Base-by-base conservation (phyloP, 2,797 vertebrate genomes). In the Macropus fuliginosus region DNA sequence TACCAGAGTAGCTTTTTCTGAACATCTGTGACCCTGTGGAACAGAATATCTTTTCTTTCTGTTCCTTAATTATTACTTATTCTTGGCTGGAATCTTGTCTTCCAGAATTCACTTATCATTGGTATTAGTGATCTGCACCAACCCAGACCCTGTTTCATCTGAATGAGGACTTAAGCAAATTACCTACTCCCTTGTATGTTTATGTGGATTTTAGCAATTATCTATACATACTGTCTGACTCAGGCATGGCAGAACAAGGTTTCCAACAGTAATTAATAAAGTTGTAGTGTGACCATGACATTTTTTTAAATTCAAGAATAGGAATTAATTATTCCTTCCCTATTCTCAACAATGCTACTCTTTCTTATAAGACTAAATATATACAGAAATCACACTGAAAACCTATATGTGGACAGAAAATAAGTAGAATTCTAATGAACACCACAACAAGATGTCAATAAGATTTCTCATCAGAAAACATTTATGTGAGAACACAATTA, bases 401-500 rank as follows among this genome's bases (percentile, higher is more conserved):
- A 87, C 74, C 21, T 87, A 50, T 87, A 50, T 27, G 5, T 11
- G 50, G 40, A 50, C 21, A 87, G 9, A 87, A 87, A 87, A 50
- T 87, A 46, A 81, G 16, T 74, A 40, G 21, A 87, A 50, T 50
- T 87, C 74, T 87, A 87, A 87, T 27, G 74, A 66, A 50, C 62
- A 74, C 21, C 21, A 81, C 40, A 27, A 27, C 9, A 81, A 27
- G 40, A 81, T 81, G 74, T 81, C 40, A 81, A 81, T 46, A 81
- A 81, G 40, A 46, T 81, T 81, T 81, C 40, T 81, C 74, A 81
- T 81, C 87, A 95, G 40, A 91, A 56, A 96, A 87, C 74, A 94
- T 95, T 94, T 94, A 95, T 92, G 40, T 56, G 6, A 13, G 14
- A 56, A 81, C 34, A 90, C 57, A 96, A 54, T 54, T 52, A 93